Base-by-base conservation (phyloP, 2,888 invertebrate species). In the Bimastos eiseni region DNA sequence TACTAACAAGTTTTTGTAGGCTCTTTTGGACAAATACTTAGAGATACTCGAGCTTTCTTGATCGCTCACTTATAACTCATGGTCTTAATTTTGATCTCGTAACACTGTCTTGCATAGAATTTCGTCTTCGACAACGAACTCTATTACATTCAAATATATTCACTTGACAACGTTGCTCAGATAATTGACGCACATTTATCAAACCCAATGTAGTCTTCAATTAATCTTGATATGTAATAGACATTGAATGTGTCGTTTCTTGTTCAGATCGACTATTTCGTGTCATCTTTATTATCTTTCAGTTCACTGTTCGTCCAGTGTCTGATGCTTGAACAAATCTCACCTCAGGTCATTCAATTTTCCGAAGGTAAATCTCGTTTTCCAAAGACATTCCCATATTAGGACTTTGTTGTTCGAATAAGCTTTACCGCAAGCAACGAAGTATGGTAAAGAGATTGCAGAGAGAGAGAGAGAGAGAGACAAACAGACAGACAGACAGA, bases 261-360 rank as follows among this genome's bases (percentile, higher is more conserved):
- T 15, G 30, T n/a, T n/a, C 70, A 70, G 30, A 70, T 70, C 70
- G 36, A 86, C 86, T 37, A 21, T 36, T 24, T 86, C 36, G 17
- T 86, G 34, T 86, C 24, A 13, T 86, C 86, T 70, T 70, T 15
- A n/a, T 70, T n/a, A n/a, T 86, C 34, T 86, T 86, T 34, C 37
- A 86, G 86, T 86, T 86, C 86, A 24, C 30, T 24, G 34, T 86
- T 86, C 86, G 86, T 86, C 37, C 86, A 86, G 37, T 86, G 86
- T 86, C 24, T 86, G 86, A 34, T 24, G 19, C 86, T 86, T 86
- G 86, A 86, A 86, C 34, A 36, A 36, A 86, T 86, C n/a, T 33
- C 86, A 36, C 24, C 86, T 34, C 86, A 86, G 34, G 86, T 86
- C 5, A 86, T 86, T 33, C 34, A 36, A 86, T 86, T 86, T 24